Percentiles rank a stretch among this genome's conserved stretches.
phyloP scores from a whole-genome alignment of 2,113 vertebrate species.

The Urocitellus parryii region DNA sequence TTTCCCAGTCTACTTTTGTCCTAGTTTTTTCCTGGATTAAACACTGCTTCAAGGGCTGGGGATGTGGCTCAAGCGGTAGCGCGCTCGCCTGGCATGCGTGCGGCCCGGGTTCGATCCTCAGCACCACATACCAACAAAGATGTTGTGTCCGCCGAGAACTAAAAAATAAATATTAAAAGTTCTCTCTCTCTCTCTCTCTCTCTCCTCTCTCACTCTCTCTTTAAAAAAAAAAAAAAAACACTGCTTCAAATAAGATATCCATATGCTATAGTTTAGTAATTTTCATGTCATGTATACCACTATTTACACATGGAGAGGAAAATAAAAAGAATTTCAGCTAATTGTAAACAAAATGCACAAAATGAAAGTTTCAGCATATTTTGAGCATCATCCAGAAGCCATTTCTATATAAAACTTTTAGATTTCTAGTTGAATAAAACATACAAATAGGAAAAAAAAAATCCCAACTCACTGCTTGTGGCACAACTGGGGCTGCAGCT shows the following conservation, averaged over 20 bases:
- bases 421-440: conserved; percentile 35
- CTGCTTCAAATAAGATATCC: not conserved
- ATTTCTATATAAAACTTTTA: conserved; percentile 47
- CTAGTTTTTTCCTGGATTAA: conserved; percentile 44
- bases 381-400: conserved; percentile 36
- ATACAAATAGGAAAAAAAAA: conserved; percentile 64
- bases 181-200: no score
- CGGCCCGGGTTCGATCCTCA: no score
- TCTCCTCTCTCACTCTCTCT: no score
- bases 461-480: conserved; percentile 95
- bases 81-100: no score
- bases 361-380: not conserved
- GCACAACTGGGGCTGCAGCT: conserved; percentile 96
- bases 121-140: no score
- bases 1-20: not conserved
- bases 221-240: no score
- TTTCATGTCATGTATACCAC: not conserved
- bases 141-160: no score
- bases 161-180: no score
- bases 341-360: not conserved
- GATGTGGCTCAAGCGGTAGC: no score
- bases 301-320: not conserved
- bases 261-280: not conserved
- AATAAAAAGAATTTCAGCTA: not conserved
- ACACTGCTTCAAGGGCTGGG: conserved; percentile 4